Conservation (phyloP, 2,888 invertebrate species). For the Dicroscelio sp. region DNA sequence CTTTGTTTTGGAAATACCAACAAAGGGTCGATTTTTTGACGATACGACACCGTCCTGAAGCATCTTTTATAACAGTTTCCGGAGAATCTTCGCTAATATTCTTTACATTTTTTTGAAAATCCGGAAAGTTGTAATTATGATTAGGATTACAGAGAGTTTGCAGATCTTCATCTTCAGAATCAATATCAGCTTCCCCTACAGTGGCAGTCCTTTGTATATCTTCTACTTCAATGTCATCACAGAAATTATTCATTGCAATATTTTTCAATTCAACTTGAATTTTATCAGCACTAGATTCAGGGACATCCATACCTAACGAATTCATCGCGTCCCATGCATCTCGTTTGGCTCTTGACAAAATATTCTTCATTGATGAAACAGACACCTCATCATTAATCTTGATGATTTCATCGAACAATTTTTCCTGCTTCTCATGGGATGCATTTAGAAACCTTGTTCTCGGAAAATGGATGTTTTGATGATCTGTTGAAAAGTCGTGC, state of each 20-base stretch:
- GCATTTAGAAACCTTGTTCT: slow-evolving; percentile 20
- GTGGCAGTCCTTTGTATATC: slow-evolving; percentile 11
- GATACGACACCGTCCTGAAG: not conserved
- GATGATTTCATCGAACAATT: not conserved
- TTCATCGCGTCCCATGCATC: slow-evolving; percentile 20
- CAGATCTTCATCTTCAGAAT: slow-evolving; percentile 24
- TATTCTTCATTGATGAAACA: not conserved
- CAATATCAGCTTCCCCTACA: not conserved
- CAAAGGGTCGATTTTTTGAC: slow-evolving; percentile 20
- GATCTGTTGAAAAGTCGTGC: too few relatives aligned
- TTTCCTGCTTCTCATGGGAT: slow-evolving; percentile 4
- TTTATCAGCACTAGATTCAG: not conserved
- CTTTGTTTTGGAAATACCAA: not conserved
- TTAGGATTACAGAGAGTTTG: slow-evolving; percentile 1
- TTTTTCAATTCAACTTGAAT: slow-evolving; percentile 20
- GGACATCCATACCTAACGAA: slow-evolving; percentile 22
- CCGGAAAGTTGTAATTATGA: not conserved
- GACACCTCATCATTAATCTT: slow-evolving; percentile 16
- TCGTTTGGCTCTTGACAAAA: slow-evolving; percentile 19
- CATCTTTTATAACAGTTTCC: not conserved
- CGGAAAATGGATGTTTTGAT: slow-evolving; percentile 45
- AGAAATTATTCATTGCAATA: not conserved
- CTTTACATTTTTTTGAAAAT: not conserved
- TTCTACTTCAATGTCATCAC: slow-evolving; percentile 39
- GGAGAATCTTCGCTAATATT: slow-evolving; percentile 1